Evolutionary conservation across 2,888 invertebrate genomes (phyloP).

Genomic region (Euzophera pinguis): DNA sequence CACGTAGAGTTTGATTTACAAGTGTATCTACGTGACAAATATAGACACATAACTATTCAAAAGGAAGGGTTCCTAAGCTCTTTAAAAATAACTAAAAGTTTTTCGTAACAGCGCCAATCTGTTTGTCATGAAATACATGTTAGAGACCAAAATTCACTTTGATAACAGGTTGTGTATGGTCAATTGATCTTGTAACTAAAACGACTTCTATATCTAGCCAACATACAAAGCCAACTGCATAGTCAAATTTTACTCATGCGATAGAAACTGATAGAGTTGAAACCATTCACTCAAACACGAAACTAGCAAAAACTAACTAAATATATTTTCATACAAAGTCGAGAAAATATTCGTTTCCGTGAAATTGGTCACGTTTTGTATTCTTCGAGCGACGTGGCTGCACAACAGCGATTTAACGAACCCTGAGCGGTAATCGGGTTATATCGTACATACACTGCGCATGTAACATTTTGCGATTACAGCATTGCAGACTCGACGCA

Average conservation of each 20-base stretch:
- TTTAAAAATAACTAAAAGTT: too few relatives aligned
- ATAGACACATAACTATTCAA: too few relatives aligned
- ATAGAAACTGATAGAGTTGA: constrained; percentile 29
- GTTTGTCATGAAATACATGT: too few relatives aligned
- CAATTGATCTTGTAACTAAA: too few relatives aligned
- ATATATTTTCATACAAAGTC: constrained; percentile 8
- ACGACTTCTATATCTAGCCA: too few relatives aligned
- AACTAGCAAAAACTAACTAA: background rate
- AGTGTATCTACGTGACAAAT: too few relatives aligned
- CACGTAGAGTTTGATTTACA: too few relatives aligned
- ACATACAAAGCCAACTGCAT: too few relatives aligned
- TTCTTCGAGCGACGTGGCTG: constrained; percentile 22
- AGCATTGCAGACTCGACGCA: constrained; percentile 4
- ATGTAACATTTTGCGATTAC: background rate
- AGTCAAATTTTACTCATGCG: background rate
- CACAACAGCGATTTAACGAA: constrained; percentile 37
- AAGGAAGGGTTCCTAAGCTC: too few relatives aligned
- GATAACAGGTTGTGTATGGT: too few relatives aligned
- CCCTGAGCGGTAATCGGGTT: constrained; percentile 23
- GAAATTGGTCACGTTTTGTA: constrained; percentile 15
- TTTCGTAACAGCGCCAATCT: too few relatives aligned
- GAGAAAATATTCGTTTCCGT: constrained; percentile 9
- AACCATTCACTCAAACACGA: constrained; percentile 24
- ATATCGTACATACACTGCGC: constrained; percentile 2
- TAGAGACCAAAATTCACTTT: too few relatives aligned